Evolutionary conservation across 2,113 vertebrate species (phyloP), one percentile per base, ranked within the genome.

Genomic region (Crotalus viridis): DNA sequence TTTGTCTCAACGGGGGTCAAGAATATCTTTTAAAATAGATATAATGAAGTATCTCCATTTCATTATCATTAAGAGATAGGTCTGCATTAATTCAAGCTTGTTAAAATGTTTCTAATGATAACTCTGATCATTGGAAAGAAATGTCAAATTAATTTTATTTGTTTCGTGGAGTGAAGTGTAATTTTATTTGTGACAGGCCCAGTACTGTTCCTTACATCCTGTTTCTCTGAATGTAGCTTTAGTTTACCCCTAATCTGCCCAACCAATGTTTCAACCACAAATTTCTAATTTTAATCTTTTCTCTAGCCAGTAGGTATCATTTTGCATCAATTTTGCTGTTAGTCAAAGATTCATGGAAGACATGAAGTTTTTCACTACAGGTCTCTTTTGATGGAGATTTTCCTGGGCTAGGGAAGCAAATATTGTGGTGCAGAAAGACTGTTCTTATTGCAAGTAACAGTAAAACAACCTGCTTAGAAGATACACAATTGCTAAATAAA

Each of bases 1-100:
- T 46, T 21, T 48, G 0, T 55, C 87, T 1, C 88, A 93, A 8
- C 2, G 0, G 0, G 0, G 0, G 69, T 22, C 2, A 39, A 8
- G 10, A 28, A 10, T 0, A 0, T 0, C 10, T 54, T 89, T 26
- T 57, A 57, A 57, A 57, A 57, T 55, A 33, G 51, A 22, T 81
- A 81, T 74, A 81, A 39, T 39, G 15, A 81, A 81, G 17, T 81
- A 39, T 81, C 69, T 22, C 74, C 74, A 43, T 56, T 56, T 56
- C 55, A 56, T 69, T 69, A 33, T 33, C 7, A 43, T 33, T 81
- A 81, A 43, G 48, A 24, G 85, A 52, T 9, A n/a, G 13, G 7
- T 52, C 87, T 21, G 28, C 87, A 39, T 56, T 88, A 56, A 55
- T 48, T 52, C 51, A 55, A 88, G 28, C 86, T 54, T 87, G 19